Percentiles rank a stretch among this genome's conserved stretches.
Evolutionary conservation across 2,113 vertebrate genomes (phyloP).

Genomic region (Macrotus californicus): DNA sequence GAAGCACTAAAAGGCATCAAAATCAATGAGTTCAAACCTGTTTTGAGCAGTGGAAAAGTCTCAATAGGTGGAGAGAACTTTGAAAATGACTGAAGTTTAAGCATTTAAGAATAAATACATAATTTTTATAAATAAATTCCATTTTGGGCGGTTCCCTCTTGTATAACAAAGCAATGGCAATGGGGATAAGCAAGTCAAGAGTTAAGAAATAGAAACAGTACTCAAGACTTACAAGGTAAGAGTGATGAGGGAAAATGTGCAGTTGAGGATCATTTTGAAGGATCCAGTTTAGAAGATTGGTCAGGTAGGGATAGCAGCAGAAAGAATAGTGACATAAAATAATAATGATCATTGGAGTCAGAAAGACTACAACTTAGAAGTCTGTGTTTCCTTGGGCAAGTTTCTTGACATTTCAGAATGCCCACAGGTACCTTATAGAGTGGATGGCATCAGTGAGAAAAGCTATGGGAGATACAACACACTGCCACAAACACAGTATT

Average conservation of each 20-base stretch:
- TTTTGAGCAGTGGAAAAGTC: too few species aligned
- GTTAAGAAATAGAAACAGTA: not conserved
- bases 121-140: too few species aligned
- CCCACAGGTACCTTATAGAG: not conserved
- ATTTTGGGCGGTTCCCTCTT: too few species aligned
- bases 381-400: not conserved
- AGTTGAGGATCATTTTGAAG: not conserved
- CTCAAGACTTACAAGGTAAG: not conserved
- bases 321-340: not conserved
- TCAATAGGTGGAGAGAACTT: too few species aligned
- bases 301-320: not conserved
- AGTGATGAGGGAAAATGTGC: not conserved
- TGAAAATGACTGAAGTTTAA: too few species aligned
- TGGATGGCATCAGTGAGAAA: not conserved
- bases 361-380: not conserved
- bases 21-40: too few species aligned
- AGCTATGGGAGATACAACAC: not conserved
- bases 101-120: too few species aligned
- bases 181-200: not conserved
- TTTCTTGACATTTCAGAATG: not conserved
- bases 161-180: not conserved
- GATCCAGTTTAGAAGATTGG: not conserved
- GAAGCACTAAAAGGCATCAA: too few species aligned
- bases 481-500: not conserved
- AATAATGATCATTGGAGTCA: not conserved